Base-by-base conservation (phyloP, 2,888 invertebrate species). In the Eulithis testata region DNA sequence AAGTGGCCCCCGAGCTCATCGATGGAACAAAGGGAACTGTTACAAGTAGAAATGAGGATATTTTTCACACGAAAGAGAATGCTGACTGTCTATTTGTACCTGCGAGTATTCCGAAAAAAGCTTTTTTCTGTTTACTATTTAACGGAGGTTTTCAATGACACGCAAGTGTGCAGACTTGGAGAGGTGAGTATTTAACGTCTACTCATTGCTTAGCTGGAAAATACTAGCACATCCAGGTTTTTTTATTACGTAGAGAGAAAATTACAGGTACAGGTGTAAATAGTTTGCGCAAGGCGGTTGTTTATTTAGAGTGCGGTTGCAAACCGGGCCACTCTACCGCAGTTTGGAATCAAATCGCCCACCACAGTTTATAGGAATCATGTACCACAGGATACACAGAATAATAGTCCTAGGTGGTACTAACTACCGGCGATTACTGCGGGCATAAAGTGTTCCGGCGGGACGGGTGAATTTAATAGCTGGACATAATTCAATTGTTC, bases 401-500 rank as follows among this genome's bases (percentile, higher is more conserved):
- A 59, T 63, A 63, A 63, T 63, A 59, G 63, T 52, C n/a, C 11
- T 60, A 27, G 59, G 52, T 47, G 50, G 78, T 77, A 76, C 75
- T 79, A 81, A 82, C 79, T 75, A 78, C 75, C 69, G 66, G 69
- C 78, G 77, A 81, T 83, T 81, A 81, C 79, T 59, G 75, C 77
- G 78, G 72, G 76, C 74, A 82, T 80, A 80, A 81, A 82, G 78
- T 78, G 78, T 73, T 71, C 77, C 72, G 74, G 74, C 68, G 78
- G 76, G 74, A 70, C 76, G 76, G 70, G 74, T 73, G 84, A 79
- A 83, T 84, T 86, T 87, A 89, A 89, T 89, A 87, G 85, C 85
- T 82, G 85, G 77, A 79, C 76, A 87, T 90, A 88, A 90, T 89
- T 87, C 87, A 88, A 90, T 90, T 87, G 89, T 88, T 86, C 85